Conservation (phyloP, 2,888 invertebrate species). For the Mesorhabditis sp. region DNA sequence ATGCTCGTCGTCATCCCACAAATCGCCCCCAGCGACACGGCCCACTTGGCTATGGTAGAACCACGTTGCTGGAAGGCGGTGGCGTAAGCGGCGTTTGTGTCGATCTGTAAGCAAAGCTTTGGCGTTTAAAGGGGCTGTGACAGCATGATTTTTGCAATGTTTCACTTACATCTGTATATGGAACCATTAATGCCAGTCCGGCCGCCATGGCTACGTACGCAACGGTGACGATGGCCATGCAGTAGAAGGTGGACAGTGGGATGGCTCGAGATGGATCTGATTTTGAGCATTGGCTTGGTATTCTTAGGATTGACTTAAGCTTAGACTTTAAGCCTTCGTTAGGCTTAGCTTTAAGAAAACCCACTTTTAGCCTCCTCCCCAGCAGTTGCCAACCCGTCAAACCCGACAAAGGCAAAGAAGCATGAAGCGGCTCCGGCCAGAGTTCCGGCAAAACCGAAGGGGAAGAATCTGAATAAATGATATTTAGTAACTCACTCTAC, state of each 20-base stretch:
- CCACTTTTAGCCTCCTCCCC: conserved; percentile 35
- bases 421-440: conserved; percentile 31
- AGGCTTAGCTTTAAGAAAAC: not conserved
- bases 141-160: not conserved
- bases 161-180: conserved; percentile 10
- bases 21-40: conserved; percentile 2
- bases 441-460: conserved; percentile 24
- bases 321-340: not conserved
- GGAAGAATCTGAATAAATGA: conserved; percentile 20
- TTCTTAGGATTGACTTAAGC: not conserved
- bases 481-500: not conserved
- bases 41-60: conserved; percentile 3
- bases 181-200: conserved; percentile 12
- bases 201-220: conserved; percentile 14
- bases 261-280: conserved; percentile 14
- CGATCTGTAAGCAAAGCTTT: not conserved
- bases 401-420: conserved; percentile 36
- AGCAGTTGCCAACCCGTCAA: conserved; percentile 32
- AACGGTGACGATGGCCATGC: conserved; percentile 12
- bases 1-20: conserved; percentile 6
- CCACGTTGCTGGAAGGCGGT: conserved; percentile 3
- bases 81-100: conserved; percentile 1
- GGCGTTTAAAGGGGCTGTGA: not conserved
- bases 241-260: conserved; percentile 12
- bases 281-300: not conserved